Evolutionary conservation across 2,888 invertebrate species (phyloP).

Genomic region (Lottia gigantea): DNA sequence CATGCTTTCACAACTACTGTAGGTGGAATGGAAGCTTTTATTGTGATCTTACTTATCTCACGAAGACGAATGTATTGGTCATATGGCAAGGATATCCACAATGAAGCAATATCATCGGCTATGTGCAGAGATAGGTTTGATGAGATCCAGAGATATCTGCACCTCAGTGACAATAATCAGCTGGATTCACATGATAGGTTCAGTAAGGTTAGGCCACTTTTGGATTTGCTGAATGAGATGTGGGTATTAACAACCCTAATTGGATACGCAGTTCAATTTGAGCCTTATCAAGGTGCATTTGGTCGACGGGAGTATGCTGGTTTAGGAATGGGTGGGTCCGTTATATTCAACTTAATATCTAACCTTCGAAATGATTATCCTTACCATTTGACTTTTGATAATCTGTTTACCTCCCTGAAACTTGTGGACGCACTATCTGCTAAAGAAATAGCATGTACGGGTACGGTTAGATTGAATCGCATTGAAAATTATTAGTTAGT

Average conservation of each 20-base stretch:
- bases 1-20: constrained; percentile 16
- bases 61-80: too few relatives aligned
- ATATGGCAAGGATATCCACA: constrained; percentile 23
- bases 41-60: constrained; percentile 27
- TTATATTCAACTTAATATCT: constrained; percentile 4
- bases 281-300: constrained; percentile 23
- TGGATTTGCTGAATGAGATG: constrained; percentile 28
- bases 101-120: constrained; percentile 18
- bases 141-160: constrained; percentile 28
- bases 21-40: constrained; percentile 3
- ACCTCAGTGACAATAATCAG: constrained; percentile 26
- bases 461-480: constrained; percentile 24
- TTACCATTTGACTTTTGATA: constrained; percentile 29
- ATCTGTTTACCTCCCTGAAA: constrained; percentile 25
- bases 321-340: constrained; percentile 17
- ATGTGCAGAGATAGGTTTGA: constrained; percentile 30
- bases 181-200: constrained; percentile 30
- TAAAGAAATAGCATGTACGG: constrained; percentile 15
- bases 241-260: constrained; percentile 31
- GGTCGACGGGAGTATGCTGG: neutral
- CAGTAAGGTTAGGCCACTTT: constrained; percentile 27
- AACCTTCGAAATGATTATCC: neutral
- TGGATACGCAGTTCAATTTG: constrained; percentile 29
- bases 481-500: constrained; percentile 12
- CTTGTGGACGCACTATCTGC: constrained; percentile 20